A percentile compares a stretch with the other conserved stretches of the same genome.
Evolutionary conservation across 92 coral and sea anemone genomes (phyloP).

Genomic region (Epizoanthus ramosus): DNA sequence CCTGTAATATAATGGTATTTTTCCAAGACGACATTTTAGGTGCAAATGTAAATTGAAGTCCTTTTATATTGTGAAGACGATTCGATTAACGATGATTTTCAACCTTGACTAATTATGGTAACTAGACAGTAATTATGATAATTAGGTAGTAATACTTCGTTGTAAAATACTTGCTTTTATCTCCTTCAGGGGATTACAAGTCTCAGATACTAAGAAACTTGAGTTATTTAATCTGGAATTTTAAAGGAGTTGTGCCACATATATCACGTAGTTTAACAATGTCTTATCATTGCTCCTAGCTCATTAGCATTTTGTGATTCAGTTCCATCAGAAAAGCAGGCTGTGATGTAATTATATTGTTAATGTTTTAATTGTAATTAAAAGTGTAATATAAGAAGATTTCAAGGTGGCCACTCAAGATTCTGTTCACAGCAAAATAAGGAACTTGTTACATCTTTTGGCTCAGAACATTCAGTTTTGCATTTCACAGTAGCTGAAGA

Average conservation of each 20-base stretch:
- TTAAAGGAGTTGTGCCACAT: conserved; percentile 9
- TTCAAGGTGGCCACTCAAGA: too few relatives aligned
- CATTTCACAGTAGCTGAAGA: too few relatives aligned
- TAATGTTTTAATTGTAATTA: too few relatives aligned
- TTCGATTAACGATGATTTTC: neutral
- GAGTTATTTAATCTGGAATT: conserved; percentile 18
- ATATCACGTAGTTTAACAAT: neutral
- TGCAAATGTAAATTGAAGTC: neutral
- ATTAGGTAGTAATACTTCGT: neutral
- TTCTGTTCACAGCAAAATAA: too few relatives aligned
- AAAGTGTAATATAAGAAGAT: too few relatives aligned
- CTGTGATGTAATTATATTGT: too few relatives aligned
- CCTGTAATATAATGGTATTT: neutral
- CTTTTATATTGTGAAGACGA: neutral
- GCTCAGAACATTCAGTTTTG: too few relatives aligned
- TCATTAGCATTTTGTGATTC: neutral
- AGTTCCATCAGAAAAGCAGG: too few relatives aligned
- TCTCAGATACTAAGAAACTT: neutral
- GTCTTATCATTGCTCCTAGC: neutral
- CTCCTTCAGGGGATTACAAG: neutral
- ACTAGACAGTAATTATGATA: neutral
- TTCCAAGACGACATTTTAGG: neutral
- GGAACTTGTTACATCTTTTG: too few relatives aligned
- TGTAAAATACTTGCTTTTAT: conserved; percentile 32
- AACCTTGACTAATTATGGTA: neutral